These are phyloP conservation scores for Sepioteuthis lessoniana DNA, from an alignment of 2,888 invertebrate species.

Conservation along the genomic window DNA sequence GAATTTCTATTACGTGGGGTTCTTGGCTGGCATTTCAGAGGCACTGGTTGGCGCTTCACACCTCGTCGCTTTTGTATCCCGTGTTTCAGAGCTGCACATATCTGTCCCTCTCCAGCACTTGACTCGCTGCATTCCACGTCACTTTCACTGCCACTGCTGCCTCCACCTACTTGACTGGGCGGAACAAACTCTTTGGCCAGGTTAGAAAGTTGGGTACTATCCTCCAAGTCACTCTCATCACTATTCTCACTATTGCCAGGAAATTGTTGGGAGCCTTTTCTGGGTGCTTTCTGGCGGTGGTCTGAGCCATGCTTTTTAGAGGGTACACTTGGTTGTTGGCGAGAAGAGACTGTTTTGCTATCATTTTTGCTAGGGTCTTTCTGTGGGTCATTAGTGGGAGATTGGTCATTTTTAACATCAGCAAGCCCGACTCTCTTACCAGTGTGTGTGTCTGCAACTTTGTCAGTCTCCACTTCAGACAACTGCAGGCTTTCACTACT, in stretches of 20 bases:
- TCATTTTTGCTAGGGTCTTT: constrained; percentile 17
- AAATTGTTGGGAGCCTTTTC: constrained; percentile 56
- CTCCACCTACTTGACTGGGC: constrained; percentile 55
- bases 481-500: constrained; percentile 66
- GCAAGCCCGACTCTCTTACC: constrained; percentile 24
- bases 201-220: constrained; percentile 49
- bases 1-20: neutral
- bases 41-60: constrained; percentile 50
- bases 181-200: constrained; percentile 52
- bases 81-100: constrained; percentile 41
- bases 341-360: constrained; percentile 38
- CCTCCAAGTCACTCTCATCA: constrained; percentile 60
- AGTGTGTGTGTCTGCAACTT: neutral
- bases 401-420: constrained; percentile 41
- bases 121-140: constrained; percentile 63
- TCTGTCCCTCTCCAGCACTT: constrained; percentile 56
- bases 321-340: neutral
- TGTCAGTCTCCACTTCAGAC: constrained; percentile 55
- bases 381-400: neutral
- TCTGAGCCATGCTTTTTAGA: constrained; percentile 25
- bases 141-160: constrained; percentile 61
- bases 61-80: constrained; percentile 49
- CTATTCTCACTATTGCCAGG: constrained; percentile 67
- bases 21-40: constrained; percentile 39
- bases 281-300: neutral